Evolutionary conservation across 1,140 invertebrate species (phyloP).

Genomic region (Drosophila bocqueti): DNA sequence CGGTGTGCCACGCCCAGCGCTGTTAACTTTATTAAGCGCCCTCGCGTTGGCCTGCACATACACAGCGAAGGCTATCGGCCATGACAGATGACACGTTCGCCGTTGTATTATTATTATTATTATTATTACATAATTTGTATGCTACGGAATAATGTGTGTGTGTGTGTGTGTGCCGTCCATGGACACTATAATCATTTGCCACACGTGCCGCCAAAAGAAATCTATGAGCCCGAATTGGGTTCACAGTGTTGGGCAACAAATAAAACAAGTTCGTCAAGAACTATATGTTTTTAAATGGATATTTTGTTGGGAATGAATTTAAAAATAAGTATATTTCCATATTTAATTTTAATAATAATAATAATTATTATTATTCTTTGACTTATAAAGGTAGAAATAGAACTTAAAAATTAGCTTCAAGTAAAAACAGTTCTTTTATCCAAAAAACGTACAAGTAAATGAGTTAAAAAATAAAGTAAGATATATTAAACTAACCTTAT

Average conservation of each 20-base stretch:
- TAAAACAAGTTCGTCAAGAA: neutral
- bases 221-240: conserved; percentile 32
- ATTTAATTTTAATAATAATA: no score
- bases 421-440: no score
- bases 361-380: no score
- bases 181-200: conserved; percentile 70
- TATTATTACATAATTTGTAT: conserved; percentile 79
- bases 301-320: neutral
- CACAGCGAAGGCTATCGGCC: conserved; percentile 10
- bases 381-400: no score
- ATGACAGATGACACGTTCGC: conserved; percentile 60
- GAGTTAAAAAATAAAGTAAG: no score
- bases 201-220: conserved; percentile 65
- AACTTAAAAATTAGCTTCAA: no score
- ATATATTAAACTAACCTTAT: no score
- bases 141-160: neutral
- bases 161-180: neutral
- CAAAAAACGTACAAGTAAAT: no score
- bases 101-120: conserved; percentile 66
- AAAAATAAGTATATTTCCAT: neutral
- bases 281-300: neutral
- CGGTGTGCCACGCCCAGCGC: neutral
- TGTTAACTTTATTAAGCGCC: conserved; percentile 54
- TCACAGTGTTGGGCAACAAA: conserved; percentile 15
- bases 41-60: conserved; percentile 16